Base-by-base conservation (phyloP, 2,888 invertebrate species). In the Spodoptera picta region DNA sequence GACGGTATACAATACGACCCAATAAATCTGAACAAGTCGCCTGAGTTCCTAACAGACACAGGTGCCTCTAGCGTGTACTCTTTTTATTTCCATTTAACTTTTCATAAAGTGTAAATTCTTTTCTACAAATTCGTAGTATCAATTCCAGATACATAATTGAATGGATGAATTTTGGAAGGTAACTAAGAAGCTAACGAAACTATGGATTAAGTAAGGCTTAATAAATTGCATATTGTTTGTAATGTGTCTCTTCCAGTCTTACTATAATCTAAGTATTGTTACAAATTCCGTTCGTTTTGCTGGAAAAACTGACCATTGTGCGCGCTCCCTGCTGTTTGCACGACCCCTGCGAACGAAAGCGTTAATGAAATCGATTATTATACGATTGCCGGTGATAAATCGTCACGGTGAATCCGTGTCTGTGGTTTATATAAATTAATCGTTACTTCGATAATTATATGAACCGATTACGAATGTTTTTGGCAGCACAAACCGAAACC, bases 361-460 rank as follows among this genome's bases (percentile, higher is more conserved):
- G 73, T 79, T 88, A 89, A 89, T 89, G 84, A 88, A 89, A 89
- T 89, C 88, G 85, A 88, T 89, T 89, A 89, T 84, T 82, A 81
- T 83, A 77, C 83, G 77, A 87, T 87, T 83, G 77, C 68, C 66
- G 51, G 79, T 82, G 76, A 84, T 86, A 83, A 85, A 88, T 86
- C 77, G 78, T 77, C 70, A 75, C 68, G 69, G 77, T 58, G 69
- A 77, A 77, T 77, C 75, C 77, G 64, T 70, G 69, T 64, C 62
- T 76, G 75, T 71, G 74, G 73, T 76, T 82, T 76, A 78, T 75
- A 72, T 65, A 47, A 77, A 82, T 76, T 72, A 79, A 74, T 79
- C 61, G 61, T 59, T 41, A 55, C 24, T 27, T 46, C 11, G 10
- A 23, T 47, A 57, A 64, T 60, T 54, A 53, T 61, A n/a, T n/a